Base-by-base conservation (phyloP, 2,113 vertebrate species). In the Pteropus alecto region DNA sequence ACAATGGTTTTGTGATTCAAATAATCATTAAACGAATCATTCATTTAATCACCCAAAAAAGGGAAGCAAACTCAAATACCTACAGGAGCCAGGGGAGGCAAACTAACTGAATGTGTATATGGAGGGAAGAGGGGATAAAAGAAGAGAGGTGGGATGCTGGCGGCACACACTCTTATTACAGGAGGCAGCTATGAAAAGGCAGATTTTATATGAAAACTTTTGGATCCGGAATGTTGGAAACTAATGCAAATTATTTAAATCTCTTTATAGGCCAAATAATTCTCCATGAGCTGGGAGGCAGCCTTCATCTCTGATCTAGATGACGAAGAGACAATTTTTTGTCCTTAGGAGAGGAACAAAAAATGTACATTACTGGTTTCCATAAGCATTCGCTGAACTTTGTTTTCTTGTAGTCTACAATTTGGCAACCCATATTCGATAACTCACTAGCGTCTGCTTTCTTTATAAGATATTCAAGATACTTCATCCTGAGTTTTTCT, bases 1-100 rank as follows among this genome's bases (percentile, higher is more conserved):
- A 82, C 19, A 95, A 67, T 8, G 28, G 35, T 43, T 85, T 93
- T 91, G 71, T 71, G 65, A 56, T 54, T 61, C 18, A 78, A 96
- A 92, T 63, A 96, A 92, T 65, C 67, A 60, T 35, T 86, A 91
- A 94, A 74, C 8, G 58, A 86, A 48, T 38, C 56, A 83, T 38
- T 77, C 33, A 38, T 38, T 88, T 89, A 82, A 84, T 61, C n/a
- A 43, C 30, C 19, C 46, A 4, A 78, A 21, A 73, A 88, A 73
- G 13, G 33, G 11, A 22, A 67, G 30, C 18, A 83, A 67, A 87
- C 2, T 19, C 35, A 35, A 46, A 74, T 43, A 77, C n/a, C 33
- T 91, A 18, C 0, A 33, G 35, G 21, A 87, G 68, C 5, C 38
- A 68, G 4, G 74, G 15, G 18, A 51, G 33, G 38, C 68, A 92